Conservation (phyloP, 2,888 invertebrate species). For the Spilarctia lutea region DNA sequence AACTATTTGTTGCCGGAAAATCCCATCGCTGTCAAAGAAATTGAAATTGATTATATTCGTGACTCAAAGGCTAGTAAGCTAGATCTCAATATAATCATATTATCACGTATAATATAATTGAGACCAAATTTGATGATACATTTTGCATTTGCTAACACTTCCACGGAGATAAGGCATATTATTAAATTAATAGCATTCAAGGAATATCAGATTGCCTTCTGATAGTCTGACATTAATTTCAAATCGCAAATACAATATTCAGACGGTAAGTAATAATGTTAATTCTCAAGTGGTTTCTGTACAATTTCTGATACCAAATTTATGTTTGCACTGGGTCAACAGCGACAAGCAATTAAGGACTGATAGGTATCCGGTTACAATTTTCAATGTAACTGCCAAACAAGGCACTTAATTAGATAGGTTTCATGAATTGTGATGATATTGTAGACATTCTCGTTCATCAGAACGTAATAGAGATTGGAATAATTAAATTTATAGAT, state of each 20-base stretch:
- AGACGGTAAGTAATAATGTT: slow-evolving; percentile 18
- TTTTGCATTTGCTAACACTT: too few relatives aligned
- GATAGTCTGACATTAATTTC: slow-evolving; percentile 12
- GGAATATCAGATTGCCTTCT: slow-evolving; percentile 2
- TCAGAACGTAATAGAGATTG: not conserved
- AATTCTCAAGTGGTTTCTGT: slow-evolving; percentile 17
- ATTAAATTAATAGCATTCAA: not conserved
- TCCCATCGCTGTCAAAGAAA: not conserved
- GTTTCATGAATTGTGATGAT: not conserved
- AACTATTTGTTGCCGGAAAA: not conserved
- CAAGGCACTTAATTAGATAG: slow-evolving; percentile 8
- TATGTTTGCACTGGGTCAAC: slow-evolving; percentile 22
- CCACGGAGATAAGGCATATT: not conserved
- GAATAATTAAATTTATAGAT: not conserved
- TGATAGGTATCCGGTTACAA: slow-evolving; percentile 10
- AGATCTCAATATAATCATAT: not conserved
- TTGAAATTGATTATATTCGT: not conserved
- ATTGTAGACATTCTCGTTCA: not conserved
- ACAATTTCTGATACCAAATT: slow-evolving; percentile 25
- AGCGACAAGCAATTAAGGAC: slow-evolving; percentile 23
- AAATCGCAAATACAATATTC: slow-evolving; percentile 21
- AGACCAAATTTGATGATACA: not conserved
- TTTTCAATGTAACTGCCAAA: slow-evolving; percentile 10
- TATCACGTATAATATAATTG: not conserved
- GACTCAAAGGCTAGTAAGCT: not conserved